Base-by-base conservation (phyloP, 2,113 vertebrate genomes). In the Cnemophilus loriae region DNA sequence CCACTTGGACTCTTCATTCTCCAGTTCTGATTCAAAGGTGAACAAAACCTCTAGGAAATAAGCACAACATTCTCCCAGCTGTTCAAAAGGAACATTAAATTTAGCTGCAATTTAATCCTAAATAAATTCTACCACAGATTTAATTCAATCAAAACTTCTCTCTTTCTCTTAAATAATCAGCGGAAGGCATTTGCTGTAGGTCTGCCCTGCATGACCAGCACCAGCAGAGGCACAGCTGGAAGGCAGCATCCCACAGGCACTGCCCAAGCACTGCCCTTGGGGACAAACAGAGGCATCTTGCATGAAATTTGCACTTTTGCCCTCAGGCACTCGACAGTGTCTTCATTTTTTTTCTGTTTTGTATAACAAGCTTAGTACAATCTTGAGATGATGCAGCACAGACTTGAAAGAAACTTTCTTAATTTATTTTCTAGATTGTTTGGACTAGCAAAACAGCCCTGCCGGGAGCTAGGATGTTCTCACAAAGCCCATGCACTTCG, bases 1-100 rank as follows among this genome's bases (percentile, higher is more conserved):
- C 23, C 19, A 30, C 12, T 75, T 6, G 3, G 15, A 16, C 13
- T 50, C 4, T 74, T 35, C 15, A 3, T n/a, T 70, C 55, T 63
- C 30, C 37, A 55, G 27, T 65, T 89, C 30, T 61, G 7, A 15
- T 69, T 67, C 50, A 70, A 63, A 84, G 47, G 55, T 46, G 13
- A 22, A 24, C n/a, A 69, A 80, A 83, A 64, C n/a, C 37, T 49
- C 22, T 47, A 53, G 56, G 30, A 74, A 80, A 77, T 0, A 0
- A 63, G 8, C 4, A 32, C 16, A 46, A 6, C 1, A 0, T 3
- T 8, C 13, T 65, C 26, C 16, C 18, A 1, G 0, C 27, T 88
- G 27, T 47, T 35, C 55, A 88, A 74, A 1, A 20, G 19, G 11
- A 46, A 19, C 46, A 10, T 11, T 84, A 84, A 83, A 41, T 35